Evolutionary conservation across 2,888 invertebrate species (phyloP).

Genomic region (Argynnis bischoffii): DNA sequence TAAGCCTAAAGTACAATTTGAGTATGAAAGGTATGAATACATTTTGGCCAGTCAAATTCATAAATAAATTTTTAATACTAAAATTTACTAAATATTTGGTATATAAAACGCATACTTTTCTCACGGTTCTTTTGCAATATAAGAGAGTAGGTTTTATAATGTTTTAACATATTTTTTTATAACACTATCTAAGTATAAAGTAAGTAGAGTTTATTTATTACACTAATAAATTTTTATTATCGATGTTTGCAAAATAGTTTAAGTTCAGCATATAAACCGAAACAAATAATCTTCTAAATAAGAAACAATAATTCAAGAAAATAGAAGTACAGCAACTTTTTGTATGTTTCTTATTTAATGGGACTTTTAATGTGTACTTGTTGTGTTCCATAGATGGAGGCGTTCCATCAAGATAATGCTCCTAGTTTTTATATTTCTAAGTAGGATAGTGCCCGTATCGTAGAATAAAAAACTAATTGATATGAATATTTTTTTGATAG

Average conservation of each 20-base stretch:
- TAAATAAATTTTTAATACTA: no score
- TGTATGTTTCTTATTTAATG: constrained; percentile 20
- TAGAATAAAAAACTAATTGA: constrained; percentile 11
- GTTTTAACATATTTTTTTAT: no score
- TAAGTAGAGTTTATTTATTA: no score
- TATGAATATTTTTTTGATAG: neutral
- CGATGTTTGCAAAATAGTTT: no score
- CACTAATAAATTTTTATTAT: no score
- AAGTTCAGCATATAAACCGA: neutral
- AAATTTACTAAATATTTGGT: no score
- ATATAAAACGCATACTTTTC: no score
- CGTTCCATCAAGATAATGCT: constrained; percentile 38
- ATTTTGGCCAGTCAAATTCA: no score
- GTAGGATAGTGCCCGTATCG: neutral
- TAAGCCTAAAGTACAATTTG: neutral
- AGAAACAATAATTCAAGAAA: neutral
- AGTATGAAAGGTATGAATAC: neutral
- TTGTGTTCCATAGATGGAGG: constrained; percentile 32
- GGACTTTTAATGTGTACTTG: constrained; percentile 34
- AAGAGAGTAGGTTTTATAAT: no score
- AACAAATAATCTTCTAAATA: neutral
- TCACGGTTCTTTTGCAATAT: no score
- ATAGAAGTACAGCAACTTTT: constrained; percentile 19
- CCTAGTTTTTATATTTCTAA: constrained; percentile 34
- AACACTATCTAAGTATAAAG: no score